A percentile compares a stretch with the other conserved stretches of the same genome.
Evolutionary conservation across 2,888 invertebrate species (phyloP).

Genomic region (Toxonevra muliebris): DNA sequence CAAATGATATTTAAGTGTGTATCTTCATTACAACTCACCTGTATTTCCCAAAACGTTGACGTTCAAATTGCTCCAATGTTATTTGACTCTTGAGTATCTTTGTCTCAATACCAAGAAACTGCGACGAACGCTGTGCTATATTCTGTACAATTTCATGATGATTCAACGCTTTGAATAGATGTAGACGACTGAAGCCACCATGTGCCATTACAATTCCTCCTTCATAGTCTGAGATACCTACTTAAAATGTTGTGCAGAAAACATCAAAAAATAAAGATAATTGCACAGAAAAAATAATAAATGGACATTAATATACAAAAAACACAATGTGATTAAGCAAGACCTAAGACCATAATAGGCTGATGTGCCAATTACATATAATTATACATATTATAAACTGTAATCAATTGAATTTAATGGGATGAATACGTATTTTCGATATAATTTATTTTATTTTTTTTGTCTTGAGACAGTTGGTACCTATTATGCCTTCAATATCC

Average conservation of each 20-base stretch:
- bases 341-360: too few species aligned
- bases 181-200: slow-evolving; percentile 90
- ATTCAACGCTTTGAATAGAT: slow-evolving; percentile 87
- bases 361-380: too few species aligned
- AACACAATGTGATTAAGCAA: slow-evolving; percentile 16
- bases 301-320: slow-evolving; percentile 32
- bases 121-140: slow-evolving; percentile 82
- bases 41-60: slow-evolving; percentile 90
- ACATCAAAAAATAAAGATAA: slow-evolving; percentile 31
- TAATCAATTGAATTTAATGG: slow-evolving; percentile 30
- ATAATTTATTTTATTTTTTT: not conserved
- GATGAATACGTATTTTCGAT: not conserved
- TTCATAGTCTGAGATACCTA: slow-evolving; percentile 85
- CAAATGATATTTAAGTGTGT: slow-evolving; percentile 1
- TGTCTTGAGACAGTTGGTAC: slow-evolving; percentile 50
- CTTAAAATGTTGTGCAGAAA: slow-evolving; percentile 58
- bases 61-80: slow-evolving; percentile 85
- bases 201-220: slow-evolving; percentile 92
- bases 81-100: slow-evolving; percentile 85
- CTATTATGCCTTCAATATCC: slow-evolving; percentile 82
- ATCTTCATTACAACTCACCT: slow-evolving; percentile 69
- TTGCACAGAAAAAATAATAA: slow-evolving; percentile 32
- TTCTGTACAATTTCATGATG: slow-evolving; percentile 88
- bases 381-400: not conserved
- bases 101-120: slow-evolving; percentile 83